Base-by-base conservation (phyloP, 1,140 invertebrate genomes). In the Bombus superbus region DNA sequence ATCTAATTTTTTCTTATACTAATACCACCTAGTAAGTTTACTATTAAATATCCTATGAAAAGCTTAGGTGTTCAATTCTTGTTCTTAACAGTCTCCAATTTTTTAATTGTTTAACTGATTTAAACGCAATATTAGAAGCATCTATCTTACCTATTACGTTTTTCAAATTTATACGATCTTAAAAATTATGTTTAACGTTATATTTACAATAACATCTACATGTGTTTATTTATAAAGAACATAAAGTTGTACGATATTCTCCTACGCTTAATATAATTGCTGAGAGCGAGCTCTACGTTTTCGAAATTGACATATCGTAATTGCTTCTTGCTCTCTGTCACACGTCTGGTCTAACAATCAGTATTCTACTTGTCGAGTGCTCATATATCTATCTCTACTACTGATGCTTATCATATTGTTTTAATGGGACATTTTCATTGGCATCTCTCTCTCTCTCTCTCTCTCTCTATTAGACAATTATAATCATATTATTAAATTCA, bases 321-420 rank as follows among this genome's bases (percentile, higher is more conserved):
- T n/a, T 74, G 18, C 18, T 53, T 53, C 47, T 53, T 74, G 72
- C 42, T 35, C n/a, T 47, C 28, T 47, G 72, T 25, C 42, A n/a
- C 22, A 25, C 1, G 44, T 74, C 42, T 32, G 72, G 47, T 8
- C 13, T n/a, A 53, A 74, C 40, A 10, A 22, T 42, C 42, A 35
- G 40, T 74, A 74, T 47, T 47, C 72, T 74, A 74, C 72, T 25
- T 53, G 72, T 11, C n/a, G 44, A 47, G n/a, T 22, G 72, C 28
- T 18, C 42, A 10, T 32, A 18, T 32, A 53, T 53, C 47, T 53
- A 53, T 53, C 47, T 53, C 47, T 53, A 53, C 47, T 22, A 53
- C 47, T 53, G 47, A 53, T 53, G 18, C 47, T 53, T 53, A 53
- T 53, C 47, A 53, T 53, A 53, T 53, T 53, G 47, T 53, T 53